Base-by-base conservation (phyloP, 2,888 invertebrate genomes). In the Sinopyrophorus schimmeli region DNA sequence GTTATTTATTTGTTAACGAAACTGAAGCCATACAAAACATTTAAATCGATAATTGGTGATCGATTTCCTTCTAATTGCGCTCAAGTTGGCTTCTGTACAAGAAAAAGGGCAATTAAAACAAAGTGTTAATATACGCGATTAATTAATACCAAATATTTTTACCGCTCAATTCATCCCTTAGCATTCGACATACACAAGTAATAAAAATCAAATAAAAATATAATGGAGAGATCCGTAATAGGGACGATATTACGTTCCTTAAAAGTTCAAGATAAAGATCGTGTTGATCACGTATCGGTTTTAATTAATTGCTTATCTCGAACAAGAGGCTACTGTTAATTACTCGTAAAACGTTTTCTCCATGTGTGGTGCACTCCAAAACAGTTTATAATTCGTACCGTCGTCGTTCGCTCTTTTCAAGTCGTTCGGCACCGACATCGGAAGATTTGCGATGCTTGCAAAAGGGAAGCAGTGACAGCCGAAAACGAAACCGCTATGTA, bases 271-370 rank as follows among this genome's bases (percentile, higher is more conserved):
- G 63, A 62, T 60, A 53, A 48, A 35, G 60, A 65, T 65, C 65
- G 61, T 59, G 59, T 59, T 51, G 63, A 65, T 64, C 60, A 47
- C 54, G 60, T 62, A 64, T 64, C 53, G 48, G 40, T 57, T 59
- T 63, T 66, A 67, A 67, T 67, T 67, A 67, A 67, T 67, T 65
- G 61, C 57, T 62, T 61, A 57, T 53, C 48, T 42, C 42, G 52
- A 57, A 60, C 61, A 58, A 55, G 47, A 39, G 42, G 48, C 59
- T 42, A 50, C 54, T 43, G 49, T 54, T 54, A 54, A 54, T 54
- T 54, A 54, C 54, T 50, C 54, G 46, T 43, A 41, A 48, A 47
- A 48, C 58, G 59, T 63, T 53, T 18, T 53, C 59, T 59, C 57
- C 57, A 52, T 59, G 59, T 59, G 59, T 59, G 59, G 59, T 38